Conservation (phyloP, 1,140 invertebrate species). For the Papilio xuthus region DNA sequence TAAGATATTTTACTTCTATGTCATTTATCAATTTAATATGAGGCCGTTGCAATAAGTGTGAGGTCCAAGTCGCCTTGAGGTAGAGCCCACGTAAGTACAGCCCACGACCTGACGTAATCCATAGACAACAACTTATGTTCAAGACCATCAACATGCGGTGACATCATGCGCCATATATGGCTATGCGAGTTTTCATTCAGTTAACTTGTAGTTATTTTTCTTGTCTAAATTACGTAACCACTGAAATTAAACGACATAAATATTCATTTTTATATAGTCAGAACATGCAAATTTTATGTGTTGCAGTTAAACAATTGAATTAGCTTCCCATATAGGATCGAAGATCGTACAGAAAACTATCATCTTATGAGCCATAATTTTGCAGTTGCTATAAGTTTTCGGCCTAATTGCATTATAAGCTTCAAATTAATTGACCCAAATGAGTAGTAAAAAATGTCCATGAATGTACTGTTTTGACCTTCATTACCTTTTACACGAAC, state of each 20-base stretch:
- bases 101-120: slow-evolving; percentile 43
- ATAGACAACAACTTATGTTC: slow-evolving; percentile 35
- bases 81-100: slow-evolving; percentile 20
- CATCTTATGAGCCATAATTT: neutral
- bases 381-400: neutral
- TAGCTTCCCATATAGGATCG: no score
- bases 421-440: neutral
- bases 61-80: slow-evolving; percentile 17
- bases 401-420: neutral
- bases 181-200: neutral
- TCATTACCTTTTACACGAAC: no score
- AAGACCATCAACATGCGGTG: slow-evolving; percentile 39
- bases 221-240: neutral
- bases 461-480: neutral
- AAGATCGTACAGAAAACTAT: no score
- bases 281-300: neutral
- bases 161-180: slow-evolving; percentile 46
- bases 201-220: neutral
- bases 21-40: slow-evolving; percentile 2
- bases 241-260: neutral
- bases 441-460: neutral
- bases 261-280: neutral
- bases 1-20: neutral
- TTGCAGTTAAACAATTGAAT: neutral
- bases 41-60: neutral